Percentiles rank a stretch among this genome's conserved stretches.
phyloP scores from a whole-genome alignment of 2,888 invertebrate genomes.

The Nomada ruficornis region DNA sequence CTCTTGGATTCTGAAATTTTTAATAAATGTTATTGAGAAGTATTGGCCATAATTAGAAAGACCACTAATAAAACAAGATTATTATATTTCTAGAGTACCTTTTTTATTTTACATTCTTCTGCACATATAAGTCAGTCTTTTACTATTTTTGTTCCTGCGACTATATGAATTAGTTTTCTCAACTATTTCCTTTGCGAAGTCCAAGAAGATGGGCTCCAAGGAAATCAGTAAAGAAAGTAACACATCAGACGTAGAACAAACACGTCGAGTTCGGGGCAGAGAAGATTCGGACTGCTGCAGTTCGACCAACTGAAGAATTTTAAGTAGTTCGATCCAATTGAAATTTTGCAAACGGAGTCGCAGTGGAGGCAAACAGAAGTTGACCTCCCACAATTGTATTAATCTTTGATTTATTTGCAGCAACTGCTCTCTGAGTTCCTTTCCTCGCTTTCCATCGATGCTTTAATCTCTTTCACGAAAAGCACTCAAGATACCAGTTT shows the following conservation, averaged over 20 bases:
- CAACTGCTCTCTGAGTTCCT: background rate
- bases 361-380: constrained; percentile 7
- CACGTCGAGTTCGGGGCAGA: constrained; percentile 1
- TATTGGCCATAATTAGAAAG: too few relatives aligned
- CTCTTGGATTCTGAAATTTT: too few relatives aligned
- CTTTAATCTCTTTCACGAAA: background rate
- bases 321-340: constrained; percentile 26
- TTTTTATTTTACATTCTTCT: too few relatives aligned
- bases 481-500: background rate
- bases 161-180: background rate
- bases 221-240: background rate
- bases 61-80: too few relatives aligned
- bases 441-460: background rate
- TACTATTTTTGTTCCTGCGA: too few relatives aligned
- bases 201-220: background rate
- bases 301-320: constrained; percentile 22
- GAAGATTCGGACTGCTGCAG: background rate
- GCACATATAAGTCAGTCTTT: too few relatives aligned
- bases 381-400: constrained; percentile 24
- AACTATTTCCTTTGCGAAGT: background rate
- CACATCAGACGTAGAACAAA: constrained; percentile 12
- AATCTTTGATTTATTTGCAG: constrained; percentile 22
- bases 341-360: constrained; percentile 21
- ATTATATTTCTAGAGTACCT: too few relatives aligned
- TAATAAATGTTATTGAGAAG: too few relatives aligned